Evolutionary conservation across 2,888 invertebrate species (phyloP), one percentile per base, ranked within the genome.

Genomic region (Xestia c-nigrum): DNA sequence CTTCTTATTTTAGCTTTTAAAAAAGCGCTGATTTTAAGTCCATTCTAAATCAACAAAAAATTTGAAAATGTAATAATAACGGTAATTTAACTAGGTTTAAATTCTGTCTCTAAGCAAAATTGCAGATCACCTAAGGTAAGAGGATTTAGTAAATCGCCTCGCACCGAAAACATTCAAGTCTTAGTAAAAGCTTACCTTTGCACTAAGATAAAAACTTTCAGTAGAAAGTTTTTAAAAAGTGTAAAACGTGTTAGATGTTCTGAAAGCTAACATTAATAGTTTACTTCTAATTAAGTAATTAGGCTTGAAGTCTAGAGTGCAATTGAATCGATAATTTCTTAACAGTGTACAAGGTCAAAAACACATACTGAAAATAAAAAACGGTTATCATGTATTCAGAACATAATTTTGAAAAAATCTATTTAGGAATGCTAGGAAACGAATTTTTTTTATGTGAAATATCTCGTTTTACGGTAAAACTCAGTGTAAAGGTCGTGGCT

Each of bases 61-160:
- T 50, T 16, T 59, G 24, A 65, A 50, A 65, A 65, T 38, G 43
- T 80, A 52, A n/a, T 24, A 38, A 46, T 67, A 59, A 47, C 31
- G 57, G 21, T 5, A 40, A 31, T n/a, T 10, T 31, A 63, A 55
- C n/a, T 40, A 38, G 46, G 43, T 73, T 66, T 24, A 74, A 63
- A 74, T 74, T 71, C 66, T 21, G 55, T 31, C 43, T 40, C 19
- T n/a, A 24, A 50, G 55, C 74, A 66, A 65, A 70, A 81, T 80
- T 74, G 57, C 31, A 67, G 50, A 74, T 40, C 61, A 19, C 43
- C 55, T 47, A 40, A 65, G 43, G 55, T 70, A 85, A 84, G 50
- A 66, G 57, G 74, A 69, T 84, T 84, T 10, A 66, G 59, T 52
- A 66, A 80, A 80, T 81, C 43, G 73, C 50, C 12, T 80, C 19